Evolutionary conservation across 2,797 vertebrate genomes (phyloP).

Genomic region (Nyctalus aviator): DNA sequence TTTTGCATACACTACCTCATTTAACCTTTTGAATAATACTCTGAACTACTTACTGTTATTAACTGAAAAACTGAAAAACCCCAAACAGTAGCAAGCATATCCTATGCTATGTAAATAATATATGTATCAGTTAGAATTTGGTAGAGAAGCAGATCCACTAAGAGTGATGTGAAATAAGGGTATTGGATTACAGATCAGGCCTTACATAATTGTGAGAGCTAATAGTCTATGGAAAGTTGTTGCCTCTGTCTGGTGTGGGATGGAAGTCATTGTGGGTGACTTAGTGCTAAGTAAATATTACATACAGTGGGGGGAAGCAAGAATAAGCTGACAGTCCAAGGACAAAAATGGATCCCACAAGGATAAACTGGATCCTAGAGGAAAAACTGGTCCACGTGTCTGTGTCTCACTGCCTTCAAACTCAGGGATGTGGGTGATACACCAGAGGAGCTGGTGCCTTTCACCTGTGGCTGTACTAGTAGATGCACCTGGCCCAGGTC

Average conservation of each 20-base stretch:
- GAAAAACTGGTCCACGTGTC: neutral
- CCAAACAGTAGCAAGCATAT: neutral
- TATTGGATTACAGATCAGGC: neutral
- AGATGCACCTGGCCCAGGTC: neutral
- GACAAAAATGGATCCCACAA: neutral
- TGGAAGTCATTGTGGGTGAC: neutral
- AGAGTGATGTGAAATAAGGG: neutral
- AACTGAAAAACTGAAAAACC: neutral
- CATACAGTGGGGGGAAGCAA: neutral
- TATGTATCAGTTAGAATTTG: neutral
- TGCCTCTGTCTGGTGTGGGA: neutral
- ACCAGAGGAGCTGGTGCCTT: neutral
- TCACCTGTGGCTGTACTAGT: neutral
- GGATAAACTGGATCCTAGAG: neutral
- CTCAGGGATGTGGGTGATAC: fast-evolving
- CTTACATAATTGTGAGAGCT: neutral
- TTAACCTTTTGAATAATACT: neutral
- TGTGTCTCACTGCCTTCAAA: neutral
- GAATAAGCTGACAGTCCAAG: neutral
- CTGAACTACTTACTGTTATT: neutral
- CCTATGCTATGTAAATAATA: neutral
- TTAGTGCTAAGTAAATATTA: neutral
- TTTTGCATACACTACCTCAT: neutral
- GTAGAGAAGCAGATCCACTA: neutral
- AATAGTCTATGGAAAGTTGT: neutral